Evolutionary conservation across 2,797 vertebrate species (phyloP).

Genomic region (Sandelia bainsii): DNA sequence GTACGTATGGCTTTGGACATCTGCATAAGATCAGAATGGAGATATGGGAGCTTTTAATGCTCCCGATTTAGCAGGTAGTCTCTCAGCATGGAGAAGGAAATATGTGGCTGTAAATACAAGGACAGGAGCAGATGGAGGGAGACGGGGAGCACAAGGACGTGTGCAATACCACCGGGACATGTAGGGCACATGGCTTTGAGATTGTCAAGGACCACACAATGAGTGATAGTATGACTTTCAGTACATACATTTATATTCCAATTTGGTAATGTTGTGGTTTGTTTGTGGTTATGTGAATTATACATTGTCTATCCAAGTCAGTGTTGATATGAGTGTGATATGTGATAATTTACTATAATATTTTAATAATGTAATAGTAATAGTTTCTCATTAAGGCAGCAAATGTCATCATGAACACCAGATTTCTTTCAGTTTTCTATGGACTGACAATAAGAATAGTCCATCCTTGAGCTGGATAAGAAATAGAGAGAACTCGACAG

Average conservation of each 20-base stretch:
- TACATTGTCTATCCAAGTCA: not conserved
- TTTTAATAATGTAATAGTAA: no score
- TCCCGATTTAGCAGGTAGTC: constrained; percentile 36
- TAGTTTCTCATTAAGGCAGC: not conserved
- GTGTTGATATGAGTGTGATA: not conserved
- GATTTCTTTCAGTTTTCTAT: not conserved
- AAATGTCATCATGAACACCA: not conserved
- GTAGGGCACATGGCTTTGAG: constrained; percentile 9
- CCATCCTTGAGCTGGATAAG: not conserved
- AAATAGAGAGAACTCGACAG: not conserved
- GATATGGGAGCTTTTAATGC: constrained; percentile 23
- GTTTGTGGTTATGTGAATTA: not conserved
- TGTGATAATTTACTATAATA: no score
- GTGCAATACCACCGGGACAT: constrained; percentile 48
- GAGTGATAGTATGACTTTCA: not conserved
- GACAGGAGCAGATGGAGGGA: constrained; percentile 56
- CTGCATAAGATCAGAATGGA: constrained; percentile 20
- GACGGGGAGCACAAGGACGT: constrained; percentile 39
- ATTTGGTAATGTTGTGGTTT: not conserved
- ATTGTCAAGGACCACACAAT: constrained; percentile 1
- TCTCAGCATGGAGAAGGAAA: constrained; percentile 24
- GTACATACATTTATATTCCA: not conserved
- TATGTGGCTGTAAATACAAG: constrained; percentile 41
- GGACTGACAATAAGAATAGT: not conserved
- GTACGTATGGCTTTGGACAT: constrained; percentile 18